Conservation (phyloP, 2,888 invertebrate species). For the Allophyes oxyacanthae region DNA sequence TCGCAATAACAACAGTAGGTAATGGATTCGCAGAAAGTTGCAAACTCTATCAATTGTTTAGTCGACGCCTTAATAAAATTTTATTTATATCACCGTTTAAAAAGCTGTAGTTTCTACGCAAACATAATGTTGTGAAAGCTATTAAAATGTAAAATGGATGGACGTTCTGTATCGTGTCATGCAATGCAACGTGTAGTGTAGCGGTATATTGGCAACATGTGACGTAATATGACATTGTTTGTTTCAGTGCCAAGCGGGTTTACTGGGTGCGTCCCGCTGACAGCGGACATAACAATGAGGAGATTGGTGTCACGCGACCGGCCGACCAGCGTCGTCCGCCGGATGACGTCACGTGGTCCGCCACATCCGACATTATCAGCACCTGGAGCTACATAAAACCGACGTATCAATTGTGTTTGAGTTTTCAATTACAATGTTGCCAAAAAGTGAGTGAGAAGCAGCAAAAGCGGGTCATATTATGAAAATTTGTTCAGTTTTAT, state of each 20-base stretch:
- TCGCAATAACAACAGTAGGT: slow-evolving; percentile 27
- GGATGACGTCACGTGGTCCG: slow-evolving; percentile 78
- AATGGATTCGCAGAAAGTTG: slow-evolving; percentile 30
- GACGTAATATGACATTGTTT: slow-evolving; percentile 49
- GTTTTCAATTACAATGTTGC: slow-evolving; percentile 44
- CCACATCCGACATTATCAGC: slow-evolving; percentile 78
- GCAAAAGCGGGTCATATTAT: slow-evolving; percentile 17
- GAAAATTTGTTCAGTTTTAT: slow-evolving; percentile 2
- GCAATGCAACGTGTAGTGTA: slow-evolving; percentile 13
- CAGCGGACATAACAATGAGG: slow-evolving; percentile 63
- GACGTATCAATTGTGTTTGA: slow-evolving; percentile 40
- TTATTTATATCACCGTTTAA: slow-evolving; percentile 30
- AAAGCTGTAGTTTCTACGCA: neutral
- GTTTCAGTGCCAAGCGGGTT: slow-evolving; percentile 52
- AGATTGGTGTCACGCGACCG: slow-evolving; percentile 78
- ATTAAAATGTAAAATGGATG: slow-evolving; percentile 36
- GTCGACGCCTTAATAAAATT: slow-evolving; percentile 13
- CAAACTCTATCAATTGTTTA: slow-evolving; percentile 14
- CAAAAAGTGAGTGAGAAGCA: slow-evolving; percentile 26
- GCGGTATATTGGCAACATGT: slow-evolving; percentile 43
- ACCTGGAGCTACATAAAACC: slow-evolving; percentile 59
- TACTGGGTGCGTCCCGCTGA: slow-evolving; percentile 52
- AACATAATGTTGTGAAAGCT: slow-evolving; percentile 16
- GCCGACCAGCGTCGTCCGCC: slow-evolving; percentile 64
- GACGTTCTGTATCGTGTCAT: slow-evolving; percentile 21